Evolutionary conservation across 2,797 vertebrate genomes (phyloP), one percentile per base, ranked within the genome.

Genomic region (Cyclura pinguis): DNA sequence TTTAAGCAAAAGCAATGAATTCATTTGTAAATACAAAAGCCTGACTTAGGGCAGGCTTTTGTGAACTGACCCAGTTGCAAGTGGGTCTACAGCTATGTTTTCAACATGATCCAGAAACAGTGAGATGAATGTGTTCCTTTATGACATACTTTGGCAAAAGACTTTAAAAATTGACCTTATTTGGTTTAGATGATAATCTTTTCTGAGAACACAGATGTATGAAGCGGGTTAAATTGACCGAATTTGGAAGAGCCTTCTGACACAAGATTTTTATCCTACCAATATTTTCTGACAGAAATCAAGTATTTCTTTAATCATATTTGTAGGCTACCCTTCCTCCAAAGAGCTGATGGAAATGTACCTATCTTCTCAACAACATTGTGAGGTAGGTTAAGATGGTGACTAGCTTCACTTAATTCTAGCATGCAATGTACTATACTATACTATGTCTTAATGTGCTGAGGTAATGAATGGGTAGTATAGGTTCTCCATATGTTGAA

Each of bases 181-280:
- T 86, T 76, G 32, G 29, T 64, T 87, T 87, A 78, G 57, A 87
- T 77, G 27, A 87, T 77, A 47, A 42, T 80, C 57, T 64, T 67
- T 67, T 69, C 42, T 35, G 76, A 77, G 16, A 87, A 80, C 59
- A 80, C 55, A 80, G 59, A 80, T 73, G 20, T 85, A 24, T 42
- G 55, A 57, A 14, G 22, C 35, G 76, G 35, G 32, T 42, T 86
- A 35, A 62, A 67, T 32, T 64, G 35, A 27, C 62, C 32, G 32
- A 27, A 29, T 69, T 80, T 80, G 80, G 22, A 69, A 69, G 52
- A 38, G 22, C 6, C 62, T 22, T 88, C 13, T 87, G 64, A n/a
- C 13, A 27, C 55, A 78, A 64, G 10, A 6, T 52, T 13, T 38
- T 78, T 20, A 52, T 67, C 42, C 47, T 10, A 50, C 12, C 77